These are phyloP conservation scores for Phyllostomus discolor DNA, from an alignment of 2,113 vertebrate species.

Conservation along the genomic window DNA sequence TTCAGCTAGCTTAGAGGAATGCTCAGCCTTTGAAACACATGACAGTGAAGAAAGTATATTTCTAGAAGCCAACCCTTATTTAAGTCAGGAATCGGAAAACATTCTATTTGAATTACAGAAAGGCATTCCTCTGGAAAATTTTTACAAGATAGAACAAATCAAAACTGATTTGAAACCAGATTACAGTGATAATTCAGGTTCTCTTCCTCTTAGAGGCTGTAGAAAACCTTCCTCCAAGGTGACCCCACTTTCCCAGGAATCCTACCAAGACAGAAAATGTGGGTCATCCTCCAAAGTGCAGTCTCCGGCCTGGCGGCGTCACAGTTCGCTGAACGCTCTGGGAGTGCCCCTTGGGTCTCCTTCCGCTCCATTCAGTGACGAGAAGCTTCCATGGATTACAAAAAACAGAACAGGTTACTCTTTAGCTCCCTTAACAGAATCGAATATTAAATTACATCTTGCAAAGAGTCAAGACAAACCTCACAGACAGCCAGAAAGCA, in stretches of 20 bases:
- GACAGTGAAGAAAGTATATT: conserved; percentile 18
- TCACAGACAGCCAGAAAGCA: background rate
- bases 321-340: background rate
- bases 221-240: background rate
- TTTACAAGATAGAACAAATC: background rate
- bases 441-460: background rate
- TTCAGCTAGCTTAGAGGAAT: background rate
- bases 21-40: background rate
- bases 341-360: background rate
- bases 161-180: background rate
- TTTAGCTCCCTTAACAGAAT: background rate
- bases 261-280: background rate
- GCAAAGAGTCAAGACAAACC: background rate
- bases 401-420: background rate
- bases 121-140: background rate
- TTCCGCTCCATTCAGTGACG: background rate
- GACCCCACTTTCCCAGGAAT: background rate
- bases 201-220: background rate
- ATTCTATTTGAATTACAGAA: background rate
- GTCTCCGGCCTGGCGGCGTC: background rate
- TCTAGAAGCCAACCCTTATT: background rate
- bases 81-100: background rate
- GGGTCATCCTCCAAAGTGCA: background rate
- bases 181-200: background rate
- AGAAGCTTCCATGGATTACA: background rate